Evolutionary conservation across 2,113 vertebrate genomes (phyloP), one percentile per base, ranked within the genome.

Genomic region (Ciconia maguari): DNA sequence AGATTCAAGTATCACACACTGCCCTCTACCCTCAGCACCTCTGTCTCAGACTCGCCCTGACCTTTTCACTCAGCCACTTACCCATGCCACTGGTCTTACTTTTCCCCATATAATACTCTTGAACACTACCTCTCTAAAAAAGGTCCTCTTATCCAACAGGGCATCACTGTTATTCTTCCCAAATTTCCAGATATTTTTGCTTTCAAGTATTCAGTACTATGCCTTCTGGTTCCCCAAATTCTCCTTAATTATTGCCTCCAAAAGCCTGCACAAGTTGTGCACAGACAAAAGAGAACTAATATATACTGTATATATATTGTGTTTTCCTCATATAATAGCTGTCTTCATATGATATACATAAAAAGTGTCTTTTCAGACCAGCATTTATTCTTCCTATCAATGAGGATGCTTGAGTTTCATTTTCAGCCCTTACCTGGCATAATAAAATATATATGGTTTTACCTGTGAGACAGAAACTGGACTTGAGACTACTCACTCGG

Each of bases 291-390:
- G 9, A 64, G 7, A 66, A 44, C 20, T 10, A 66, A 77, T 19
- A 49, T 6, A 26, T 6, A 9, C 17, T 22, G 9, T 48, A 38
- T 3, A 25, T 1, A n/a, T 27, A 21, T 15, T 8, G 1, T 21
- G 15, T 52, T 81, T 51, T 65, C 19, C 11, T 36, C 26, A 62
- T 17, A 1, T 25, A 64, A 41, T 8, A 71, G 12, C 19, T 80
- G 64, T 71, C 29, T 54, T 76, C 17, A 22, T 34, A 16, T 3
- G 11, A 62, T 42, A 65, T 24, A 52, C 16, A 60, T 17, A 25
- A 38, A 24, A 4, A 51, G 13, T 9, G 8, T 27, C 76, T 86
- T 48, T 75, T 66, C 51, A 89, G 57, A 58, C 11, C 57, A 93
- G 29, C 30, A 72, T 52, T 65, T 83, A 83, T 36, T 76, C 46